Evolutionary conservation across 2,113 vertebrate genomes (phyloP).

Genomic region (Galemys pyrenaicus): DNA sequence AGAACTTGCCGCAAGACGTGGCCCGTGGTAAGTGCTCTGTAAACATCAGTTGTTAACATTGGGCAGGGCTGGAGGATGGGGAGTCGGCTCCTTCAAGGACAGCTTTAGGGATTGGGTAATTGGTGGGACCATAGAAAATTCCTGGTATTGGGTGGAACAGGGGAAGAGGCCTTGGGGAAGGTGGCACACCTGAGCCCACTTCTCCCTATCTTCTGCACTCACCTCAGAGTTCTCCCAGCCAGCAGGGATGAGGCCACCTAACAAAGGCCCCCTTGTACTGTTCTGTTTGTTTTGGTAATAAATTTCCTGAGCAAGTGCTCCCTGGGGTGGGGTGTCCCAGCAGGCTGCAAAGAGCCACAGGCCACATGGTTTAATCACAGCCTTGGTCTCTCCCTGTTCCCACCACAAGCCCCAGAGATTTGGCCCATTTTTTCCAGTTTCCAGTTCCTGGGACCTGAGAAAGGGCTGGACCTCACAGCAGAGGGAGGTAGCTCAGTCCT

Average conservation of each 20-base stretch:
- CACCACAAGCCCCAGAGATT: background rate
- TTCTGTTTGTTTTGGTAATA: slow-evolving; percentile 68
- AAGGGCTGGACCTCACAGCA: background rate
- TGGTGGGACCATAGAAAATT: background rate
- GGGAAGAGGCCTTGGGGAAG: background rate
- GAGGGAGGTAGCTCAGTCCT: background rate
- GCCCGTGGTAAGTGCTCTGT: background rate
- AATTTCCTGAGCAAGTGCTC: slow-evolving; percentile 32
- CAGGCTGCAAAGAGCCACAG: slow-evolving; percentile 4
- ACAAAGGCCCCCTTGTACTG: slow-evolving; percentile 74
- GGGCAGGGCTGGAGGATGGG: background rate
- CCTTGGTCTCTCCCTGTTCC: background rate
- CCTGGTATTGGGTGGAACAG: background rate
- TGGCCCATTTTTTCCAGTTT: background rate
- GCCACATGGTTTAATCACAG: background rate
- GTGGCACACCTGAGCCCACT: background rate
- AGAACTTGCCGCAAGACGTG: background rate
- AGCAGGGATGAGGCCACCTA: slow-evolving; percentile 33
- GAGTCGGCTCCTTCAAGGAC: background rate
- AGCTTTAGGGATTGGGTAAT: background rate
- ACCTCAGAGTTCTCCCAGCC: background rate
- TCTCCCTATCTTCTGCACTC: background rate
- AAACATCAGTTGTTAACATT: background rate
- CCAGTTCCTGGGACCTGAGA: background rate
- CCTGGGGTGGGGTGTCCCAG: slow-evolving; percentile 55